These are phyloP conservation scores for Hydropotes inermis DNA, from an alignment of 2,113 vertebrate genomes.

Conservation along the genomic window DNA sequence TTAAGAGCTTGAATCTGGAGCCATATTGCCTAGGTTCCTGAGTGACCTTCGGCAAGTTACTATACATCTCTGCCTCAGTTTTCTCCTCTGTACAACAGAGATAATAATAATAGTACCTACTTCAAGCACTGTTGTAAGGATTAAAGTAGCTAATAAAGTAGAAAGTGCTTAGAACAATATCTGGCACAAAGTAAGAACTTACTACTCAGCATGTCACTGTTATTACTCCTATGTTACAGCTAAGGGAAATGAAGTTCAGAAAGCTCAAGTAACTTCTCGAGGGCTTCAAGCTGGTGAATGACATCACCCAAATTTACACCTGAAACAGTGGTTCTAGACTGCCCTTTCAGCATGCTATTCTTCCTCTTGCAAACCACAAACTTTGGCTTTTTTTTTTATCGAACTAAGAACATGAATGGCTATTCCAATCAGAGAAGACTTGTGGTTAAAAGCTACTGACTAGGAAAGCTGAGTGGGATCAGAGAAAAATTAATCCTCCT, in stretches of 20 bases:
- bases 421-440: neutral
- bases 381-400: neutral
- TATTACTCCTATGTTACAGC: neutral
- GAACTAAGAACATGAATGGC: neutral
- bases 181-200: neutral
- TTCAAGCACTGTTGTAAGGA: neutral
- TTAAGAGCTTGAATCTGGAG: neutral
- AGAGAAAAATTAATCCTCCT: neutral
- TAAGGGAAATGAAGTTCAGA: neutral
- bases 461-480: neutral
- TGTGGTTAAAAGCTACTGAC: neutral
- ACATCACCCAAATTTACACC: neutral
- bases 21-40: accelerated
- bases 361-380: neutral
- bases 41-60: neutral
- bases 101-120: neutral
- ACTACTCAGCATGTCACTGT: no score
- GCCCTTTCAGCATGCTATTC: neutral
- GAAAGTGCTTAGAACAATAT: neutral
- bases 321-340: neutral
- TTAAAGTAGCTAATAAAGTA: neutral
- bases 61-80: neutral
- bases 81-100: neutral
- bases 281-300: neutral
- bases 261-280: neutral